Base-by-base conservation (phyloP, 2,888 invertebrate species). In the Ochropleura leucogaster region DNA sequence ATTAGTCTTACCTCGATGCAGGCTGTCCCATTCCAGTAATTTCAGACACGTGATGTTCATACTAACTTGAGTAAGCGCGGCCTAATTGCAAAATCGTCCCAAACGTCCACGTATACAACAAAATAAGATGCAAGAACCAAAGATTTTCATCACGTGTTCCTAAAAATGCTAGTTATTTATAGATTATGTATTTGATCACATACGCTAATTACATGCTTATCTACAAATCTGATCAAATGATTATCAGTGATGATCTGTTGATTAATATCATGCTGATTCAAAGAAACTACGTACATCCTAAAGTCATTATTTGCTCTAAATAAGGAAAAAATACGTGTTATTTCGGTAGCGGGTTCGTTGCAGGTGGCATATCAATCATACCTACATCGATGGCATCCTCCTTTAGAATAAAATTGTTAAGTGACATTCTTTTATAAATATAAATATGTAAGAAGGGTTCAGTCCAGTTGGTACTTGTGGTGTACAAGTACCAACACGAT, bases 181-280 rank as follows among this genome's bases (percentile, higher is more conserved):
- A 12, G 16, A 20, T 55, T 30, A 53, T 55, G 18, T 44, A 30
- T 74, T 64, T 66, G 18, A 49, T 73, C 44, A 40, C 53, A 55
- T 67, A 68, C 63, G 63, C 14, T 64, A 71, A 82, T 82, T 18
- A 51, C 53, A 77, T 77, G 20, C 10, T 81, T 65, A 81, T 82
- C 77, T 65, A 44, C 9, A 83, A 78, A 77, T 79, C 67, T 78
- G 51, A 76, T 79, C 9, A 9, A 59, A n/a, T 68, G 46, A 66
- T 51, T 9, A 76, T 57, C n/a, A 68, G 55, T 14, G 69, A 67
- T 63, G 42, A 82, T 71, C 59, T 64, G 5, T 59, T 30, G 49
- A 80, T 71, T 44, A 60, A 71, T 64, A 46, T 67, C 59, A 40
- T 59, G 59, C 16, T 59, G 59, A 16, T 82, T 77, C 20, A 42